Conservation (phyloP, 2,888 invertebrate genomes). For the Nasonovia ribisnigri region DNA sequence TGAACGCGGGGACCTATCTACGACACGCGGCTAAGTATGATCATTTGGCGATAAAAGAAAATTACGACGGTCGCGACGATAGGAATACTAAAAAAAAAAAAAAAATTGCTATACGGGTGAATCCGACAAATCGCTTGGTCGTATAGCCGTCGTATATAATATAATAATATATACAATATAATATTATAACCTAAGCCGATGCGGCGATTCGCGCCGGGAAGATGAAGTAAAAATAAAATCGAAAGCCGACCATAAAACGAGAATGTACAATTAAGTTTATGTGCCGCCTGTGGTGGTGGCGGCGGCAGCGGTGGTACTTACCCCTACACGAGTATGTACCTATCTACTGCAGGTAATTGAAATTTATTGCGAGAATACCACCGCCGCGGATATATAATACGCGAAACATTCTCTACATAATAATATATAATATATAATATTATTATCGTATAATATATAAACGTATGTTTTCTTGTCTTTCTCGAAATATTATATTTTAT, state of each 20-base stretch:
- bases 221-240: slow-evolving; percentile 22
- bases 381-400: slow-evolving; percentile 12
- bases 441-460: neutral
- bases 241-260: slow-evolving; percentile 34
- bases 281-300: slow-evolving; percentile 40
- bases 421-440: slow-evolving; percentile 16
- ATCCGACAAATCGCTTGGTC: slow-evolving; percentile 10
- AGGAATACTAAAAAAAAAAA: neutral
- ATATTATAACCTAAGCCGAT: neutral
- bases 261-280: slow-evolving; percentile 37
- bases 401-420: neutral
- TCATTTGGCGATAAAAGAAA: slow-evolving; percentile 2
- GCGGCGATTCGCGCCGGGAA: slow-evolving; percentile 14
- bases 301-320: slow-evolving; percentile 23
- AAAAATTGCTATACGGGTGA: neutral
- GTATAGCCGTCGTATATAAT: neutral
- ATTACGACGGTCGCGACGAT: neutral
- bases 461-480: neutral
- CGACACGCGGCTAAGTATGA: neutral
- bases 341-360: slow-evolving; percentile 48
- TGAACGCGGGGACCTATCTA: neutral
- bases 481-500: slow-evolving; percentile 38
- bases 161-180: neutral
- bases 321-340: slow-evolving; percentile 23
- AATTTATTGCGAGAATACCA: slow-evolving; percentile 48